Conservation (phyloP, 1,140 invertebrate genomes). For the Meteorus sp. region DNA sequence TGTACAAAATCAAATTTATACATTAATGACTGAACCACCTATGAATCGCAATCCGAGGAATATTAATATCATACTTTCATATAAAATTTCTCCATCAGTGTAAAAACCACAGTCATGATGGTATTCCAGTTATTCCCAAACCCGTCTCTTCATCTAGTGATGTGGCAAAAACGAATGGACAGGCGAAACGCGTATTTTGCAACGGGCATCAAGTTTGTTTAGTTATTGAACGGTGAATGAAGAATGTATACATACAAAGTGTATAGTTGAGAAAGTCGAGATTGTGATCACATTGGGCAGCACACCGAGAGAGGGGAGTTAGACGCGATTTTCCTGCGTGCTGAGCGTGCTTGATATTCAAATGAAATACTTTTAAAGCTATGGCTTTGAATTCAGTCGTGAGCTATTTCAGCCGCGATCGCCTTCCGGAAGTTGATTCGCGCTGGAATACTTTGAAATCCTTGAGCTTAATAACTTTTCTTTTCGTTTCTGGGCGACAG, state of each 20-base stretch:
- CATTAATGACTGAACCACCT: too few species aligned
- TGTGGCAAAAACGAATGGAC: too few species aligned
- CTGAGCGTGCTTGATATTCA: slow-evolving; percentile 37
- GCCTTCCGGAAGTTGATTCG: slow-evolving; percentile 33
- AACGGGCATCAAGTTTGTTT: neutral
- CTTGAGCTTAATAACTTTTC: slow-evolving; percentile 40
- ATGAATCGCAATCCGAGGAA: too few species aligned
- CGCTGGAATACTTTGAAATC: slow-evolving; percentile 37
- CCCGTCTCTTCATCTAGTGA: too few species aligned
- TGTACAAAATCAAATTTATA: too few species aligned
- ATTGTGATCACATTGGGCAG: slow-evolving; percentile 4
- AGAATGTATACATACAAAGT: too few species aligned
- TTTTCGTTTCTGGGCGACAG: slow-evolving; percentile 30
- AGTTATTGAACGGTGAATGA: neutral
- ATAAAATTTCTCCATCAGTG: too few species aligned
- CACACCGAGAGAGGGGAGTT: neutral
- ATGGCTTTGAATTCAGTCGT: slow-evolving; percentile 24
- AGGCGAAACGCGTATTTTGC: neutral
- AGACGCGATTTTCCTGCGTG: neutral
- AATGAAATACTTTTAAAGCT: slow-evolving; percentile 42
- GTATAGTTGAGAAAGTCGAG: neutral
- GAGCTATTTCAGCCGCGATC: slow-evolving; percentile 27
- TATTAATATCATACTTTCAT: too few species aligned
- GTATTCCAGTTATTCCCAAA: too few species aligned
- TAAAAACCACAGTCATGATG: too few species aligned